Conservation (phyloP, 2,113 vertebrate genomes). For the Thalassoma bifasciatum region DNA sequence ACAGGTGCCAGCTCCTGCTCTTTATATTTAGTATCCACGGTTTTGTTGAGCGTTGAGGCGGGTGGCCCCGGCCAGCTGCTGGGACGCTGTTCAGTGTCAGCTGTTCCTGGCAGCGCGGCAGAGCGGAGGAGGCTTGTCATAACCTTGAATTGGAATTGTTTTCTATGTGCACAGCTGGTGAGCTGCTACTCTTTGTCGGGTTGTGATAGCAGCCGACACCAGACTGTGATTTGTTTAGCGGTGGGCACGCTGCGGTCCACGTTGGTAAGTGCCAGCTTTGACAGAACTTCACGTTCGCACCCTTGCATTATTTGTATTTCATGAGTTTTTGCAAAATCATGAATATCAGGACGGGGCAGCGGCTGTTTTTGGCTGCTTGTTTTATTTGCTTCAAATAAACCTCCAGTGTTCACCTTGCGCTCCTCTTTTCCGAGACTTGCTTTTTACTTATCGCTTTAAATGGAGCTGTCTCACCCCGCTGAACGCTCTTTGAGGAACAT, state of each 20-base stretch:
- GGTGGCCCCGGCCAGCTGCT: slow-evolving; percentile 65
- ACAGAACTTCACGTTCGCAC: slow-evolving; percentile 38
- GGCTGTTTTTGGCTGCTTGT: slow-evolving; percentile 15
- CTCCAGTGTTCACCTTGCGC: not conserved
- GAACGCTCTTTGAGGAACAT: slow-evolving; percentile 11
- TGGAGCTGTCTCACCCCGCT: not conserved
- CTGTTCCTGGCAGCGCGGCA: slow-evolving; percentile 59
- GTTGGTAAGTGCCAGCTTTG: slow-evolving; percentile 40
- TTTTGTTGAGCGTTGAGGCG: slow-evolving; percentile 45
- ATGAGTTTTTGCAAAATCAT: slow-evolving; percentile 7
- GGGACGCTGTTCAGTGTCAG: slow-evolving; percentile 60
- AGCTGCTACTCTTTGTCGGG: slow-evolving; percentile 56
- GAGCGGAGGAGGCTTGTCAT: slow-evolving; percentile 54
- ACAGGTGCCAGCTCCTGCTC: slow-evolving; percentile 59
- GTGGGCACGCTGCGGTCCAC: slow-evolving; percentile 25
- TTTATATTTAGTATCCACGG: slow-evolving; percentile 49
- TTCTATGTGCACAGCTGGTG: slow-evolving; percentile 76
- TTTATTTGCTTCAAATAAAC: slow-evolving; percentile 30
- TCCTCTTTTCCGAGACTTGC: slow-evolving; percentile 2
- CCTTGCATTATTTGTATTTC: slow-evolving; percentile 55
- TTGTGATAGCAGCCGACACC: slow-evolving; percentile 67
- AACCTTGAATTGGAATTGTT: slow-evolving; percentile 70
- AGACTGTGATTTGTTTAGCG: slow-evolving; percentile 60
- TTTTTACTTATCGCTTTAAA: slow-evolving; percentile 33
- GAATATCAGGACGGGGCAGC: slow-evolving; percentile 40